These are phyloP conservation scores for Helicolenus hilgendorfi DNA, from an alignment of 2,797 vertebrate genomes.

Conservation along the genomic window DNA sequence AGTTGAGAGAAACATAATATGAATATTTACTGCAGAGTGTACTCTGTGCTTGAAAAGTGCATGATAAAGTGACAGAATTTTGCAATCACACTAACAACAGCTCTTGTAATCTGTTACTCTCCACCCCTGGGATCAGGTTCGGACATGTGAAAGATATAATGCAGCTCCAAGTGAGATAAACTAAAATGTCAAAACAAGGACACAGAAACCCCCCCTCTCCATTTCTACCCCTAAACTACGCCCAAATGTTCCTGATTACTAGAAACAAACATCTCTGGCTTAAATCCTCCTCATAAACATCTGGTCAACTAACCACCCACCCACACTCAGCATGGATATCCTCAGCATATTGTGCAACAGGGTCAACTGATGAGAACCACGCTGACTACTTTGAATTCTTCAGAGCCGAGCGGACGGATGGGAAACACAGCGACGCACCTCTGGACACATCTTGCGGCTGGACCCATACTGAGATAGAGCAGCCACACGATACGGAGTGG, in stretches of 20 bases:
- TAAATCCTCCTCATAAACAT: conserved; percentile 71
- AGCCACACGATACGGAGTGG: conserved; percentile 40
- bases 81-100: not conserved
- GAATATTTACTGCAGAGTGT: not conserved
- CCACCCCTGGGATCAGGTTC: not conserved
- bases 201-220: not conserved
- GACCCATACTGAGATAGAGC: conserved; percentile 8
- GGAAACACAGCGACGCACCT: not conserved
- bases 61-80: not conserved
- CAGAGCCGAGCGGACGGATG: not conserved
- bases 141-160: not conserved
- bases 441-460: conserved; percentile 27
- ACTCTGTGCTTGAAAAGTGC: not conserved
- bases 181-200: not conserved
- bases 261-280: conserved; percentile 68
- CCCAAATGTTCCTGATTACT: conserved; percentile 57
- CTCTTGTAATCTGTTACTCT: not conserved
- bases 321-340: conserved; percentile 51
- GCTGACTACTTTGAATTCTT: conserved; percentile 36
- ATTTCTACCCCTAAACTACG: conserved; percentile 11
- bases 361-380: conserved; percentile 54
- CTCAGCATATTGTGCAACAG: conserved; percentile 59
- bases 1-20: not conserved
- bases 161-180: not conserved
- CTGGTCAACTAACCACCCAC: conserved; percentile 62